Evolutionary conservation across 2,113 vertebrate genomes (phyloP), one percentile per base, ranked within the genome.

Genomic region (Ceratotherium simum): DNA sequence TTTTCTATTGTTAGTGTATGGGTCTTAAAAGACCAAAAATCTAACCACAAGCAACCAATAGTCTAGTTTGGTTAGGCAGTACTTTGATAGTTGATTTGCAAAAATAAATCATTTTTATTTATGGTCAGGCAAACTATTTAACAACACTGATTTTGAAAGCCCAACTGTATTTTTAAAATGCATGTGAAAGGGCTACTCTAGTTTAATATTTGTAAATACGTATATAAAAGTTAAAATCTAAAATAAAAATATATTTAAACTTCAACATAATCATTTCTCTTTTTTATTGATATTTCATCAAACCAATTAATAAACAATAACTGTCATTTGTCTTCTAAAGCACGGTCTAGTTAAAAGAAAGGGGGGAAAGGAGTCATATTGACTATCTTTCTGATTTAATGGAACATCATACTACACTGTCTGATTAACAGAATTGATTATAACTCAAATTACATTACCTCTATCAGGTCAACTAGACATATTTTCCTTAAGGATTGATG

Each of bases 1-100:
- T 97, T 97, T 97, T 98, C 98, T 98, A 94, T 98, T 99, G 97
- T 98, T 98, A 98, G 96, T 92, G 97, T 97, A 97, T 54, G 72
- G 81, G 72, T 91, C 95, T n/a, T n/a, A n/a, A n/a, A n/a, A n/a
- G n/a, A n/a, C n/a, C n/a, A n/a, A n/a, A n/a, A 96, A 95, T 97
- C 92, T 79, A 95, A 80, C 93, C 95, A 94, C 69, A 98, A 96
- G 84, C 92, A 98, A 90, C 96, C 67, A 91, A 81, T 96, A 97
- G 62, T 96, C 88, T 98, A 90, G 42, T 94, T 97, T 33, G 97
- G 25, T 14, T 81, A 81, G 69, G 87, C 36, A 95, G 95, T 58
- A 58, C 79, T 96, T 95, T 91, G 67, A 62, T 75, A 94, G 54
- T 67, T 97, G 82, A 21, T 58, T 96, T 95, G 62, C 29, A 76